phyloP scores from a whole-genome alignment of 35 echinoderm and acorn worm species.

The Anneissia japonica region DNA sequence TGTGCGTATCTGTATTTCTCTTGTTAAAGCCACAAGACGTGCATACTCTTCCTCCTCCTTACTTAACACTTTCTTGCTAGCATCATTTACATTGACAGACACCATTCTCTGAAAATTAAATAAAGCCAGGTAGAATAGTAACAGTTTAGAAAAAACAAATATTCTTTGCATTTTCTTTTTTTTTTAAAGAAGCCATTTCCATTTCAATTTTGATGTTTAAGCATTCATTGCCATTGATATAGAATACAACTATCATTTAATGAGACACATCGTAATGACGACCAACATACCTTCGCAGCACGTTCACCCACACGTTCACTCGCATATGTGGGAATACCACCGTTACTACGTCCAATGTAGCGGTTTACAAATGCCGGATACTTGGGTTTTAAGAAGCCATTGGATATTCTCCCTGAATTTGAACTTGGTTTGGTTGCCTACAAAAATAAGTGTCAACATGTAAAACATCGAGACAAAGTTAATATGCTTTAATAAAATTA shows the following conservation, averaged over 20 bases:
- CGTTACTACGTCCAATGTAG: conserved; percentile 70
- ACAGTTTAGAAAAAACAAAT: no score
- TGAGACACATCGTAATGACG: no score
- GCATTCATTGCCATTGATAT: no score
- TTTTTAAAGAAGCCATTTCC: no score
- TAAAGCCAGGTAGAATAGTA: no score
- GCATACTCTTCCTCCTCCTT: background rate
- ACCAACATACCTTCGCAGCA: conserved; percentile 80
- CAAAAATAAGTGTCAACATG: background rate
- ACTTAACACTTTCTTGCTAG: background rate
- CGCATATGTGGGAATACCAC: conserved; percentile 93
- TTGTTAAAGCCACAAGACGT: background rate
- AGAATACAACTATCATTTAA: no score
- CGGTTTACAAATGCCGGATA: conserved; percentile 80
- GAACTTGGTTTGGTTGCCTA: background rate
- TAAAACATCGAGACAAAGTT: no score
- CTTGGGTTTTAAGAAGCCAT: conserved; percentile 14
- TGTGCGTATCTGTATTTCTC: background rate
- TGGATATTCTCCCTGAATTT: background rate
- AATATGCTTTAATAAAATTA: no score
- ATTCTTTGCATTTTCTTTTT: no score
- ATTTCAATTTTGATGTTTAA: no score
- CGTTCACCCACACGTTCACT: conserved; percentile 74
- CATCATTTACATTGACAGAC: background rate
- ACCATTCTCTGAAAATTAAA: background rate